A percentile compares a stretch with the other conserved stretches of the same genome.
phyloP scores from a whole-genome alignment of 2,113 vertebrate species.

The Charadrius vociferus region DNA sequence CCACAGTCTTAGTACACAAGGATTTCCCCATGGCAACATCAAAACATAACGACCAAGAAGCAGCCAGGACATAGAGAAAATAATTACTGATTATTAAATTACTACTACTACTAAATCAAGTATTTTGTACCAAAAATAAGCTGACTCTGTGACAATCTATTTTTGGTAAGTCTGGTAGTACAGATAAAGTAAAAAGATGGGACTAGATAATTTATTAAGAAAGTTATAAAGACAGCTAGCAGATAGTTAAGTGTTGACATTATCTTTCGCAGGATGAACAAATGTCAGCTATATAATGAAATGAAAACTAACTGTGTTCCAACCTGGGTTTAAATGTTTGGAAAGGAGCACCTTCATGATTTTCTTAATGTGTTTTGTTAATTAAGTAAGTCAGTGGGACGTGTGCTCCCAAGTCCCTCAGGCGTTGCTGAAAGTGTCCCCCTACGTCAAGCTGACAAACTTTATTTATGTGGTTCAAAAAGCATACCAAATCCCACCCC shows the following conservation, averaged over 20 bases:
- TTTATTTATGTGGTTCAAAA: background rate
- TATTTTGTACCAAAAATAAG: background rate
- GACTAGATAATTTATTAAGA: conserved; percentile 6
- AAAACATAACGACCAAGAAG: background rate
- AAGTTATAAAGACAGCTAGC: background rate
- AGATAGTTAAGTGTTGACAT: conserved; percentile 12
- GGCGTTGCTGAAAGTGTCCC: rapidly evolving
- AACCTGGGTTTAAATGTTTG: conserved; percentile 27
- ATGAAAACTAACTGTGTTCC: background rate
- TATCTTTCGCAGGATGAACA: background rate
- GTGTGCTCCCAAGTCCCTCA: background rate
- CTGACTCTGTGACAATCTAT: background rate
- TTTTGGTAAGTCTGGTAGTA: background rate
- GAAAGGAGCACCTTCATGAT: background rate
- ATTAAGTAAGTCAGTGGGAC: conserved; percentile 5
- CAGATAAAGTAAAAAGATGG: background rate
- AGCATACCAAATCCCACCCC: background rate
- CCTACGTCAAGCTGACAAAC: background rate
- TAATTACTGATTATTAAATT: background rate
- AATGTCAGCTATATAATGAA: conserved; percentile 18
- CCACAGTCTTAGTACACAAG: background rate
- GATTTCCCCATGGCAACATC: background rate
- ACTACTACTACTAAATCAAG: background rate
- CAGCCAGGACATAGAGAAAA: background rate
- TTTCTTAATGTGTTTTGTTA: conserved; percentile 22